These are phyloP conservation scores for Cephus rjabovi DNA, from an alignment of 2,888 invertebrate genomes.

Conservation along the genomic window DNA sequence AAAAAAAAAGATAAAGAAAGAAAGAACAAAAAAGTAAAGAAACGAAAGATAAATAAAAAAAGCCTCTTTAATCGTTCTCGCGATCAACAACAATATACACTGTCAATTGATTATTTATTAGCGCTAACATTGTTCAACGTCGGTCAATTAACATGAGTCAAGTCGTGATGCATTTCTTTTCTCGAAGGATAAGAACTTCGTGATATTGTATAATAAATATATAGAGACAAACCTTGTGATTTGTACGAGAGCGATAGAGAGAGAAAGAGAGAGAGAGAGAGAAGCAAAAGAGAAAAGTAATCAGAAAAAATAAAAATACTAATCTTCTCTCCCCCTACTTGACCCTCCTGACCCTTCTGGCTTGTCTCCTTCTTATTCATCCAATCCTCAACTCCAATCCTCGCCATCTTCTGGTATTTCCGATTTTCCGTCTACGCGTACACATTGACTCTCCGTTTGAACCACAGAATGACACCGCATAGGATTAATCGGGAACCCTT, in stretches of 20 bases:
- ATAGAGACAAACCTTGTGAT: conserved; percentile 20
- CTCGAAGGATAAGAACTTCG: conserved; percentile 22
- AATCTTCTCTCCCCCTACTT: neutral
- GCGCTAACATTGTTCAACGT: conserved; percentile 24
- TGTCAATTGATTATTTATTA: conserved; percentile 45
- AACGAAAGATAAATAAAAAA: neutral
- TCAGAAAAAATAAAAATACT: neutral
- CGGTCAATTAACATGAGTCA: conserved; percentile 39
- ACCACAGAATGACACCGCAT: neutral
- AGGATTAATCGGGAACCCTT: neutral
- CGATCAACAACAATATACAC: conserved; percentile 20
- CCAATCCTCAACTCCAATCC: neutral
- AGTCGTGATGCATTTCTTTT: conserved; percentile 10
- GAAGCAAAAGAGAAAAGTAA: neutral
- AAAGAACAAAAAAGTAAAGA: too few species aligned
- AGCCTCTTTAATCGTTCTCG: neutral
- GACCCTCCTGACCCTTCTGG: neutral
- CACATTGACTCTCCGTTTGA: neutral
- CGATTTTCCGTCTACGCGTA: neutral
- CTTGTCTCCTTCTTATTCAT: neutral
- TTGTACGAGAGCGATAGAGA: conserved; percentile 25
- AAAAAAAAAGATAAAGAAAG: too few species aligned
- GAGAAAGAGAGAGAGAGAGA: neutral
- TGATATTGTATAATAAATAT: conserved; percentile 26
- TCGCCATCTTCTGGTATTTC: neutral